Conservation (phyloP, 2,797 vertebrate species). For the Sebastiscus albofasciatus region DNA sequence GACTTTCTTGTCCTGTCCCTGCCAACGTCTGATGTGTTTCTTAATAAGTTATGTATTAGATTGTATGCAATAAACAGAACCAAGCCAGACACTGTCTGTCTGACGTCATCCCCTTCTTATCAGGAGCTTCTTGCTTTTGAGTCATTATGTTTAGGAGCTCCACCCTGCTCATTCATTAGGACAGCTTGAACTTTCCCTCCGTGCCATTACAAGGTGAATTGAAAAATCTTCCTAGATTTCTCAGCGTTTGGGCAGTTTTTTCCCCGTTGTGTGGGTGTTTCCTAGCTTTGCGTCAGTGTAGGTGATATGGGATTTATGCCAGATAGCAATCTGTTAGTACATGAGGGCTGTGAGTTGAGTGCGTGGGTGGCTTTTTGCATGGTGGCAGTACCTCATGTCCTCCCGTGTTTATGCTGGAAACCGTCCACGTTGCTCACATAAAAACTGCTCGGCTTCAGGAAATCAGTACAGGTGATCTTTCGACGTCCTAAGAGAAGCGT, state of each 20-base stretch:
- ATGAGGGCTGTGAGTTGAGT: constrained; percentile 74
- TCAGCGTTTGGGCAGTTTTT: constrained; percentile 49
- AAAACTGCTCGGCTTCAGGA: constrained; percentile 9
- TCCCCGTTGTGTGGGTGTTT: constrained; percentile 53
- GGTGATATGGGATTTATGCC: constrained; percentile 73
- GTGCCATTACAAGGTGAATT: constrained; percentile 28
- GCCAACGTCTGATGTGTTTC: constrained; percentile 8
- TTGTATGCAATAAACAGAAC: constrained; percentile 5
- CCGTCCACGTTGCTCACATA: constrained; percentile 27
- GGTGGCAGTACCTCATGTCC: constrained; percentile 71
- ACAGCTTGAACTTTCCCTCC: not conserved
- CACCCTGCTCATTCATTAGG: not conserved
- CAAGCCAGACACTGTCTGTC: not conserved
- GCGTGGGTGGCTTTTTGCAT: constrained; percentile 80
- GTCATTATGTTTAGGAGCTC: not conserved
- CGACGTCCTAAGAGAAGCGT: constrained; percentile 1
- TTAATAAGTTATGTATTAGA: not conserved
- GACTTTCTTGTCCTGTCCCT: not conserved
- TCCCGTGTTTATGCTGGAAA: constrained; percentile 64
- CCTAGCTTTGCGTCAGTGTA: constrained; percentile 67
- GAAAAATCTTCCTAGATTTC: constrained; percentile 47
- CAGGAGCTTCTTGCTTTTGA: not conserved
- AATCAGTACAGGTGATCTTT: constrained; percentile 37
- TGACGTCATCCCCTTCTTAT: constrained; percentile 30
- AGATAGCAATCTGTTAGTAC: constrained; percentile 83